phyloP scores from a whole-genome alignment of 2,888 invertebrate genomes.

The Pachycephus smyrnensis region DNA sequence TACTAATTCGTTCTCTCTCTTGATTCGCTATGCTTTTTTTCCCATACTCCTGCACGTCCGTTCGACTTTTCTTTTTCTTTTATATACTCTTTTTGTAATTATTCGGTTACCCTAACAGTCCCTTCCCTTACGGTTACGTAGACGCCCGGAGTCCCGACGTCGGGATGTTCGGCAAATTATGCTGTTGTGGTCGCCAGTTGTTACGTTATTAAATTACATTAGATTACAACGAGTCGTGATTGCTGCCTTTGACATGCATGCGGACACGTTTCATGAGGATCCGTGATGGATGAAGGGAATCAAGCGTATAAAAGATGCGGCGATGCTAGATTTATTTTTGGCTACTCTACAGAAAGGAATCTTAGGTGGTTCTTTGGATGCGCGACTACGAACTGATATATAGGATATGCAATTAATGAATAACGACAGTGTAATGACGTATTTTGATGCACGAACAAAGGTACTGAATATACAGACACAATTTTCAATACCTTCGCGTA shows the following conservation, averaged over 20 bases:
- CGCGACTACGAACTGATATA: too few species aligned
- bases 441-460: not conserved
- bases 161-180: slow-evolving; percentile 39
- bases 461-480: not conserved
- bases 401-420: too few species aligned
- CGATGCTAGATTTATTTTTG: not conserved
- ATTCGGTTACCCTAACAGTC: not conserved
- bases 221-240: slow-evolving; percentile 49
- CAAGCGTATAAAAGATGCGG: not conserved
- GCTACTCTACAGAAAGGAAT: not conserved
- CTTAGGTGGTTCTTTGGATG: not conserved
- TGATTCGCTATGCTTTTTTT: not conserved
- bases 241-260: slow-evolving; percentile 30
- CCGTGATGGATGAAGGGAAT: not conserved
- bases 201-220: slow-evolving; percentile 55
- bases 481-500: not conserved
- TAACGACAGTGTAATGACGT: not conserved
- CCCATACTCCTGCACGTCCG: not conserved
- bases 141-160: not conserved
- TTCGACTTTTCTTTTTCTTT: not conserved
- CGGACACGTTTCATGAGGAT: not conserved
- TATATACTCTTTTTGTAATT: too few species aligned
- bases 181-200: slow-evolving; percentile 42
- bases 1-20: not conserved
- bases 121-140: not conserved